Conservation (phyloP, 2,797 vertebrate genomes). For the Characodon lateralis region DNA sequence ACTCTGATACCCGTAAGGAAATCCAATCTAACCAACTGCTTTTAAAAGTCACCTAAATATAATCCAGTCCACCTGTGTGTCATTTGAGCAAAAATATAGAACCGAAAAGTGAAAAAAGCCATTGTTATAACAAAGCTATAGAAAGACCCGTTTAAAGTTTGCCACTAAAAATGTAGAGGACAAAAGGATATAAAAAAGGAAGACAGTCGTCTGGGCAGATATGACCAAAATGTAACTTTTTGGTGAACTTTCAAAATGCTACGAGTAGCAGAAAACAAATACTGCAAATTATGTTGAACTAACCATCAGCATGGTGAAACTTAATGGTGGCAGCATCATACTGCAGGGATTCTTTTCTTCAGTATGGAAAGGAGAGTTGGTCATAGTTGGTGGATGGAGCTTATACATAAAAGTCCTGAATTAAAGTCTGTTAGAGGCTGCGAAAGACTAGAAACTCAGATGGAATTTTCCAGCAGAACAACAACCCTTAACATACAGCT, state of each 20-base stretch:
- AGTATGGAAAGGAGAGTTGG: not conserved
- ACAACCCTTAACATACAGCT: too few species aligned
- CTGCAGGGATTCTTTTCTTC: not conserved
- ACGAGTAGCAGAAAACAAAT: not conserved
- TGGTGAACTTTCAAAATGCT: not conserved
- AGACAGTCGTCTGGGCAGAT: not conserved
- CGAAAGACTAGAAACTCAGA: not conserved
- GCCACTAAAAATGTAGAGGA: not conserved
- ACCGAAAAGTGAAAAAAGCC: not conserved
- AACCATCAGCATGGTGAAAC: not conserved
- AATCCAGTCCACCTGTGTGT: not conserved
- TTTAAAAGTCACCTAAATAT: not conserved
- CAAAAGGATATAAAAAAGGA: not conserved
- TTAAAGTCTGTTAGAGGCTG: not conserved
- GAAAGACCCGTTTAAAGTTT: not conserved
- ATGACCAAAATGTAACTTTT: not conserved
- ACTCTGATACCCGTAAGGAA: not conserved
- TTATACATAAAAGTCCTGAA: too few species aligned
- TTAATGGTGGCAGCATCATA: not conserved
- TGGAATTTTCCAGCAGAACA: too few species aligned
- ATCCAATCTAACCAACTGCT: not conserved
- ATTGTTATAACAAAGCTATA: not conserved
- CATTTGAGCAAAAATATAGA: not conserved
- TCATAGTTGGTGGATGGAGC: not conserved
- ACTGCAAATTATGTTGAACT: not conserved